These are phyloP conservation scores for Podarcis siculus DNA, from an alignment of 2,797 vertebrate genomes.

Conservation along the genomic window DNA sequence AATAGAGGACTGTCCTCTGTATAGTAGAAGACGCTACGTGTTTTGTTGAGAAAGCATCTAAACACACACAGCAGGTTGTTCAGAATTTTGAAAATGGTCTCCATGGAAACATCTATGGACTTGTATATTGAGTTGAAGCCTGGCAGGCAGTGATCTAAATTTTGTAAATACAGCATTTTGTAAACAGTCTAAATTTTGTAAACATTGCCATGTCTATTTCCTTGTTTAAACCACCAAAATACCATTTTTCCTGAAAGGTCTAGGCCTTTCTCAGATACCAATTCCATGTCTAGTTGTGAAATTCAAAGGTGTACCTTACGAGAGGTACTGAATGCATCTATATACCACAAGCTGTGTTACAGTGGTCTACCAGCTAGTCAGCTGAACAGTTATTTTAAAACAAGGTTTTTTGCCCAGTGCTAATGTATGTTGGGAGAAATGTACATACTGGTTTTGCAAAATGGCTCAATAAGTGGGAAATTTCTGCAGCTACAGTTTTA, in stretches of 20 bases:
- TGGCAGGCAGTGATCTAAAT: background rate
- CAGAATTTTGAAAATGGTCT: background rate
- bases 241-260: background rate
- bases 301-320: background rate
- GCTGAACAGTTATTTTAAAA: background rate
- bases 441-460: background rate
- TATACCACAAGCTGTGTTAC: background rate
- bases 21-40: background rate
- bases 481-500: background rate
- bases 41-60: background rate
- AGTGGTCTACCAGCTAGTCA: background rate
- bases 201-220: background rate
- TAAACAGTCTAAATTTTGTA: background rate
- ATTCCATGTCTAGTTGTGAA: background rate
- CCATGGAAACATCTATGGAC: background rate
- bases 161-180: background rate
- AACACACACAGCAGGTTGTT: background rate
- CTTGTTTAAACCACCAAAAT: background rate
- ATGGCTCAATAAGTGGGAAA: background rate
- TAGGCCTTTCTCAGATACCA: background rate
- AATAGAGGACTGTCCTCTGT: too few species aligned
- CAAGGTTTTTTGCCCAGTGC: background rate
- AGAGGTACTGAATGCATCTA: background rate
- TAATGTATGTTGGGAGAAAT: background rate
- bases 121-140: constrained; percentile 12